phyloP scores from a whole-genome alignment of 2,797 vertebrate genomes.

The Acropternis orthonyx region DNA sequence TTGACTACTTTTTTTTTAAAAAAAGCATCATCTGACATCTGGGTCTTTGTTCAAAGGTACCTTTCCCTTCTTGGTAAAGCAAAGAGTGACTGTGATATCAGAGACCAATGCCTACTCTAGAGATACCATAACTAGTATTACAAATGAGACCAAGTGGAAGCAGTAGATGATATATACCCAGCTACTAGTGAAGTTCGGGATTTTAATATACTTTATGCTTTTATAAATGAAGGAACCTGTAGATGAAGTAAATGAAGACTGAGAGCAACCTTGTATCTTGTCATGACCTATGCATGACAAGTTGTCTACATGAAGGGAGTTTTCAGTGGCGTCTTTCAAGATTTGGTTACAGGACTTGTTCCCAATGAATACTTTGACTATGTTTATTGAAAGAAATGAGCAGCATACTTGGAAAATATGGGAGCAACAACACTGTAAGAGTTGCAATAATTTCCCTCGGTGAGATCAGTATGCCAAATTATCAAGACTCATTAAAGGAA shows the following conservation, averaged over 20 bases:
- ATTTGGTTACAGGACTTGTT: not conserved
- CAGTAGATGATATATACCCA: not conserved
- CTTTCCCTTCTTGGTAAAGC: not conserved
- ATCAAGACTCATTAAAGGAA: not conserved
- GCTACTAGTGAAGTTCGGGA: not conserved
- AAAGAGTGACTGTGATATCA: not conserved
- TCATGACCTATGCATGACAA: not conserved
- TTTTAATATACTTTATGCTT: not conserved
- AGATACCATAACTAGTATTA: not conserved
- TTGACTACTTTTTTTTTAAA: not conserved
- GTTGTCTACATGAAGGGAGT: not conserved
- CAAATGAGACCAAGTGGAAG: not conserved
- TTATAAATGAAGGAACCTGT: not conserved
- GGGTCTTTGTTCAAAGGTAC: not conserved
- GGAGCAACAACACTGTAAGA: not conserved
- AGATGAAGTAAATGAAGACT: not conserved
- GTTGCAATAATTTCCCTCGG: not conserved
- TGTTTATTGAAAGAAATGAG: not conserved
- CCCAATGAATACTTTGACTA: not conserved
- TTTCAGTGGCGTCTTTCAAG: not conserved
- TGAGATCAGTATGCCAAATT: not conserved
- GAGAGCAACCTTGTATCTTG: not conserved
- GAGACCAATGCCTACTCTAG: not conserved
- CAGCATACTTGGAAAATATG: not conserved
- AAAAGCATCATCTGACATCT: not conserved